Base-by-base conservation (phyloP, 2,113 vertebrate genomes). In the Caretta caretta region DNA sequence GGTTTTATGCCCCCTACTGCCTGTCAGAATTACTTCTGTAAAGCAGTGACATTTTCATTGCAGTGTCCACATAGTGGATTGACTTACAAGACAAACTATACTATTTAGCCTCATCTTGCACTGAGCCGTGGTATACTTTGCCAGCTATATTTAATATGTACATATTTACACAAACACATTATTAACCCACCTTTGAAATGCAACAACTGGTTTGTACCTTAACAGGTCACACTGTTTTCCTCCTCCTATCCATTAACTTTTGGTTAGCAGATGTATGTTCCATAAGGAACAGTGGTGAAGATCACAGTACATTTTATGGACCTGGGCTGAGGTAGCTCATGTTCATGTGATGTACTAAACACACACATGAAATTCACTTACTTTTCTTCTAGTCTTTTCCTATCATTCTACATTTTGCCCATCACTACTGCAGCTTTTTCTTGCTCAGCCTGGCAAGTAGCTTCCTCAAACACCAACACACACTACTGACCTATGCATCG, bases 1-100 rank as follows among this genome's bases (percentile, higher is more conserved):
- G 6, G 46, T 38, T 83, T 94, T 48, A 4, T 96, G 97, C 92
- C 97, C 96, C 83, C 96, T 95, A 51, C 95, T 96, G 94, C 95
- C 90, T 81, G 91, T 76, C 62, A 3, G 1, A 29, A 14, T 25
- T 50, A 56, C 48, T 62, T 25, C 16, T 62, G 3, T 1, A 1
- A 10, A 6, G 5, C 7, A 48, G 0, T 1, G 0, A 2, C 24
- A 2, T 1, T 6, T 5, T 46, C 4, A 1, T 7, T 0, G 51
- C 6, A 1, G 22, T 56, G 46, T 7, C 31, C 22, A 5, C 13
- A 11, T 10, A 13, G 6, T 35, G 42, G 13, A 29, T 8, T 51
- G 84, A 46, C 1, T 0, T 76, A 46, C n/a, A 2, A 35, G 25
- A 11, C 27, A 10, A 46, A 38, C 38, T 3, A 8, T 35, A 2